Base-by-base conservation (phyloP, 2,888 invertebrate species). In the Melikaiella ostensackeni region DNA sequence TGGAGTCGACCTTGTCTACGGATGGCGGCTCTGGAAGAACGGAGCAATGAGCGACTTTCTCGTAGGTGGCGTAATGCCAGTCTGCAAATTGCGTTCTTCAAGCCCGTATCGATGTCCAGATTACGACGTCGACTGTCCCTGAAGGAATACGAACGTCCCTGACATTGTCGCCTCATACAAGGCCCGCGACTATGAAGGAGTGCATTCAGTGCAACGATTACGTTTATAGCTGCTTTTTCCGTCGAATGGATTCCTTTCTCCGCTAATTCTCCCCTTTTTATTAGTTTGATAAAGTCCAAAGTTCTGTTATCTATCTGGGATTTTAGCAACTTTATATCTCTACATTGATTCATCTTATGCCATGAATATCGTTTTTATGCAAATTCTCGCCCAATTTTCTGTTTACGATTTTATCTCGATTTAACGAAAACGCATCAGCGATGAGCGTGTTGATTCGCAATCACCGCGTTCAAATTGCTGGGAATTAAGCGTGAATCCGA, bases 121-220 rank as follows among this genome's bases (percentile, higher is more conserved):
- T 86, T 88, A 83, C 79, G 82, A 84, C 79, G 81, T 79, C 78
- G 81, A 75, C 75, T 74, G 86, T 84, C 87, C 86, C 87, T 84
- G 85, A 86, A 84, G 84, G 85, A 81, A 82, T 82, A 79, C 81
- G 83, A 85, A 85, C 85, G 88, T 83, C 89, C 89, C 85, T 89
- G 90, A 89, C 89, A 90, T 89, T 90, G 90, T 83, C 86, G 84
- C 85, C 84, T 85, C 84, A 85, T 84, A 85, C 85, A 86, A 85
- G 84, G 84, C 86, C 83, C 82, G 74, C 50, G 50, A 55, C 50
- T 46, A 70, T 46, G 30, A 77, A 77, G 64, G 61, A 77, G 75
- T 75, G 79, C 79, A 80, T 66, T 66, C 33, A 33, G 75, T 63
- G 7, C 46, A 61, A 38, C 13, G 16, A 63, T 61, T 61, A 21